These are phyloP conservation scores for Ictalurus furcatus DNA, from an alignment of 2,113 vertebrate species.

Conservation along the genomic window DNA sequence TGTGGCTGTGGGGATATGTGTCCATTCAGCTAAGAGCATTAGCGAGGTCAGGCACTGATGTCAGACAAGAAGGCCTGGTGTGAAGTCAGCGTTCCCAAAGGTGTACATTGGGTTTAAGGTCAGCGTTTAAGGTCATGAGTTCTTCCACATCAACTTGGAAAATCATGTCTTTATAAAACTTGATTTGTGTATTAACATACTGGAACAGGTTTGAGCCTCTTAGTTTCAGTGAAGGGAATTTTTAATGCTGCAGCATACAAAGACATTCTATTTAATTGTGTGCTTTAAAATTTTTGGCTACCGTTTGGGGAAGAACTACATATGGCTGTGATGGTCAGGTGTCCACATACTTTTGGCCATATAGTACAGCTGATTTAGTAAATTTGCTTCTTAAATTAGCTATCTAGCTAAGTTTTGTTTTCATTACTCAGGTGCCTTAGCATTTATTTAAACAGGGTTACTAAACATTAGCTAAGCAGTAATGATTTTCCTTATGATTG, in stretches of 20 bases:
- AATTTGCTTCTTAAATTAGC: neutral
- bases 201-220: neutral
- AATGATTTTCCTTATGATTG: neutral
- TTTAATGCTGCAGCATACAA: too few relatives aligned
- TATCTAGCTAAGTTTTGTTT: neutral
- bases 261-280: too few relatives aligned
- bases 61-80: neutral
- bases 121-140: neutral
- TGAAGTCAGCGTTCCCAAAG: neutral
- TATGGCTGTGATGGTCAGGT: too few relatives aligned
- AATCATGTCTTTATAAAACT: neutral
- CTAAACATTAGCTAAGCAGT: neutral
- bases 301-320: too few relatives aligned
- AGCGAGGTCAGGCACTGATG: too few relatives aligned
- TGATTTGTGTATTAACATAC: neutral
- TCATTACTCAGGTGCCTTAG: neutral
- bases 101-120: neutral
- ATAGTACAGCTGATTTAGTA: neutral
- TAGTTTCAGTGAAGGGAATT: too few relatives aligned
- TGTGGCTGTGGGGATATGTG: too few relatives aligned
- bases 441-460: neutral
- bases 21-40: neutral
- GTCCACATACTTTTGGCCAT: too few relatives aligned
- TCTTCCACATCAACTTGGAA: neutral
- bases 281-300: too few relatives aligned